Evolutionary conservation across 2,888 invertebrate genomes (phyloP), one percentile per base, ranked within the genome.

Genomic region (Molanna angustata): DNA sequence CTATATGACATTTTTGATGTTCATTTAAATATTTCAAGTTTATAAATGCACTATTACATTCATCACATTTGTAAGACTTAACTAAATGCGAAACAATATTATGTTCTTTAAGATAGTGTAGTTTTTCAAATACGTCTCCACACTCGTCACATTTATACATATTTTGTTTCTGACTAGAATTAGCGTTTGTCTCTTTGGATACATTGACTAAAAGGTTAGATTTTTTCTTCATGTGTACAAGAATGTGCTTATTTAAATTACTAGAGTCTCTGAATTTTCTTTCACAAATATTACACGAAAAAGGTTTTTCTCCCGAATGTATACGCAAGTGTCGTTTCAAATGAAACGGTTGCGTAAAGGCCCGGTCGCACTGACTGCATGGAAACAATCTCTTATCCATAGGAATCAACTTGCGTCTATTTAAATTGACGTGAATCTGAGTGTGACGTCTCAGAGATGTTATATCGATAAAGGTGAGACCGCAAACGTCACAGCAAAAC

Each of bases 221-320:
- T 27, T 27, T 27, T 11, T 27, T 27, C 11, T 27, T 27, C 27
- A 27, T 27, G 27, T 27, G 27, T 27, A 27, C 11, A 27, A 27
- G 27, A 27, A 11, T 27, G 22, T 44, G 44, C 31, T 44, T 44
- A 13, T 44, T 44, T n/a, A 44, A 11, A 27, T 44, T 22, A 31
- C 31, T 44, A n/a, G 44, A 44, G 6, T 44, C 44, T 7, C 44
- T 27, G 19, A 31, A 44, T 2, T n/a, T 14, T 3, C 18, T 9
- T 4, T 27, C 44, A 7, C 44, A 44, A 13, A 32, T 19, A 13
- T 27, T 32, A 13, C 44, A 44, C 7, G 16, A 19, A 32, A 32
- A 44, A n/a, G 44, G 44, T 18, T 44, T 44, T 7, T 17, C 31
- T 11, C 20, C 32, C 1, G 32, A 32, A 18, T 44, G 44, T 4